Base-by-base conservation (phyloP, 2,797 vertebrate species). In the Gallinago solitaria region DNA sequence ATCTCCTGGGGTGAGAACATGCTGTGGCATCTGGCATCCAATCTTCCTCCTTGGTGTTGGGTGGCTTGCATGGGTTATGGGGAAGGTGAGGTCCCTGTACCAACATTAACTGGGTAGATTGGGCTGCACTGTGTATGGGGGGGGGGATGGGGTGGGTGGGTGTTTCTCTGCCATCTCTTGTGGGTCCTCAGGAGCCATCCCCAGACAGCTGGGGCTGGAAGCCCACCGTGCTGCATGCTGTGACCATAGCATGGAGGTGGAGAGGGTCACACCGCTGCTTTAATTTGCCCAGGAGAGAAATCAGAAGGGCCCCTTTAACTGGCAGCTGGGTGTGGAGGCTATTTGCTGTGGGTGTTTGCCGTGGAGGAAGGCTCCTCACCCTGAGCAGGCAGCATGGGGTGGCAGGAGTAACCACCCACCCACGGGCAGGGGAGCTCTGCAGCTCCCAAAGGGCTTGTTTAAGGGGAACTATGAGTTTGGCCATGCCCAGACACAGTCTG, bases 221-320 rank as follows among this genome's bases (percentile, higher is more conserved):
- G 30, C 11, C 0, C 14, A 3, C 37, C 1, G 2, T 11, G 30
- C 28, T 16, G 12, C 4, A 1, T 6, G 14, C 18, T 20, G 18
- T 14, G 12, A 80, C 21, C 1, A 1, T 45, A 51, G 82, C 9
- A 7, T 0, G 4, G 19, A 32, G 19, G 30, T 5, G 24, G 67
- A 50, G 45, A 70, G 19, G 41, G 67, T 59, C 57, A 5, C 9
- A 5, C 12, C 16, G 0, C 9, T 1, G 41, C 82, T 61, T 10
- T 27, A n/a, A 10, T 10, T 25, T 2, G 0, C 9, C 11, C 0
- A 0, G 41, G 10, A 41, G 14, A 13, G 51, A 48, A 87, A 47
- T 9, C 28, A 6, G 51, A 83, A 76, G 16, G 32, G 11, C n/a
- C 6, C 18, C 56, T 89, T 77, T 74, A 77, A 51, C 35, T 41